Conservation (phyloP, 2,113 vertebrate genomes). For the Colaptes auratus region DNA sequence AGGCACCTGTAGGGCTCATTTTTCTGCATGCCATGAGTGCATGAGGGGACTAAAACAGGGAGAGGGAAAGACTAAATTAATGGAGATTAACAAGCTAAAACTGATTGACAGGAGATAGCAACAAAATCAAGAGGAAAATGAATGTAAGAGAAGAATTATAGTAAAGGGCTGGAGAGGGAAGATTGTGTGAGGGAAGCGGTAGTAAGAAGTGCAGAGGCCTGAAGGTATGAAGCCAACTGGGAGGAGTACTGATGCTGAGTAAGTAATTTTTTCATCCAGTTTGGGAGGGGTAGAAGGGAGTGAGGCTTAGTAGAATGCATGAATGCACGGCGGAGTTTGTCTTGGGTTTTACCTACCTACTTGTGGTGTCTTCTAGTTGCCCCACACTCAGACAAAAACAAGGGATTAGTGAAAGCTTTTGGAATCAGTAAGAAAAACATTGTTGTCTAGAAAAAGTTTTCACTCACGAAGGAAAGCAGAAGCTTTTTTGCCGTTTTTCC, state of each 20-base stretch:
- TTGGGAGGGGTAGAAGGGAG: neutral
- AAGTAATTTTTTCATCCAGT: neutral
- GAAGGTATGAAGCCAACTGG: neutral
- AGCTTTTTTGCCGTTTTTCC: neutral
- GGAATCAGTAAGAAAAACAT: neutral
- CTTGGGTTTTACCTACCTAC: neutral
- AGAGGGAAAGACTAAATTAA: neutral
- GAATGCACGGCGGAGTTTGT: neutral
- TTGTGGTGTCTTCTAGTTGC: neutral
- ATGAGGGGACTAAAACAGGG: neutral
- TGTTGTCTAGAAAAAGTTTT: neutral
- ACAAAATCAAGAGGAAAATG: neutral
- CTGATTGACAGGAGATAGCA: neutral
- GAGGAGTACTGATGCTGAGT: neutral
- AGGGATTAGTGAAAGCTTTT: neutral
- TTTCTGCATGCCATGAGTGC: neutral
- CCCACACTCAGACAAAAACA: neutral
- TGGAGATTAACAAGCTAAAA: neutral
- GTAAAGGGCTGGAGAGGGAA: neutral
- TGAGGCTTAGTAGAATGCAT: neutral
- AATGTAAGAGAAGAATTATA: neutral
- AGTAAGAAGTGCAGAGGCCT: neutral
- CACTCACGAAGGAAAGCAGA: neutral
- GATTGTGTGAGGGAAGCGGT: neutral
- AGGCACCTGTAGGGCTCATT: neutral